Conservation (phyloP, 2,113 vertebrate species). For the Bombycilla garrulus region DNA sequence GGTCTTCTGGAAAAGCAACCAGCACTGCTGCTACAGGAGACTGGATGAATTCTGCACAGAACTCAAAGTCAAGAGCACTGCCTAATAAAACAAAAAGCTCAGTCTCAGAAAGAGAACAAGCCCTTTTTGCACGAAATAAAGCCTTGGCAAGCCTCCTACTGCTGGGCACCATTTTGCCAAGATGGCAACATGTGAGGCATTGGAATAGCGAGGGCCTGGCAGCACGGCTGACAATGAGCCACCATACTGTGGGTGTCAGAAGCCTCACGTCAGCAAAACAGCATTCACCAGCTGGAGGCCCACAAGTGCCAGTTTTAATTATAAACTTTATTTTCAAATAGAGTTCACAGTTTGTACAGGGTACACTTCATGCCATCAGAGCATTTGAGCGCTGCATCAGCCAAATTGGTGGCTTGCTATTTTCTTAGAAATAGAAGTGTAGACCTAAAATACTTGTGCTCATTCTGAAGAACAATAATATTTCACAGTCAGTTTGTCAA, state of each 20-base stretch:
- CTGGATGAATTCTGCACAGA: not conserved
- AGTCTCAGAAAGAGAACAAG: not conserved
- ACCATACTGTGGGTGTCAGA: slow-evolving; percentile 51
- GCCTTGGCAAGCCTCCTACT: not conserved
- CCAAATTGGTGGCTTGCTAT: not conserved
- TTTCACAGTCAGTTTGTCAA: not conserved
- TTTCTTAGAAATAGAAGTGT: not conserved
- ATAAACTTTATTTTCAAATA: slow-evolving; percentile 55
- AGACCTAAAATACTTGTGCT: not conserved
- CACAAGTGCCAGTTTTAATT: slow-evolving; percentile 51
- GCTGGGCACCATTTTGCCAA: not conserved
- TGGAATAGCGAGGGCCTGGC: slow-evolving; percentile 1
- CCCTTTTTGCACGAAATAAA: not conserved
- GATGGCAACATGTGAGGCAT: not conserved
- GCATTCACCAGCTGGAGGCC: slow-evolving; percentile 57
- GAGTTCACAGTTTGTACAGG: slow-evolving; percentile 23
- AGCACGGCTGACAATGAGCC: not conserved
- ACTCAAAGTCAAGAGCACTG: not conserved
- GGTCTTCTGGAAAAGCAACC: not conserved
- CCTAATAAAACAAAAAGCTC: not conserved
- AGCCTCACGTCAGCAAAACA: slow-evolving; percentile 44
- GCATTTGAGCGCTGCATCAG: not conserved
- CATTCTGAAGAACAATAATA: not conserved
- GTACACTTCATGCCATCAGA: not conserved
- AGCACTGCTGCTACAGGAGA: not conserved